These are phyloP conservation scores for Drosophila neocordata DNA, from an alignment of 1,140 invertebrate species.

Conservation along the genomic window DNA sequence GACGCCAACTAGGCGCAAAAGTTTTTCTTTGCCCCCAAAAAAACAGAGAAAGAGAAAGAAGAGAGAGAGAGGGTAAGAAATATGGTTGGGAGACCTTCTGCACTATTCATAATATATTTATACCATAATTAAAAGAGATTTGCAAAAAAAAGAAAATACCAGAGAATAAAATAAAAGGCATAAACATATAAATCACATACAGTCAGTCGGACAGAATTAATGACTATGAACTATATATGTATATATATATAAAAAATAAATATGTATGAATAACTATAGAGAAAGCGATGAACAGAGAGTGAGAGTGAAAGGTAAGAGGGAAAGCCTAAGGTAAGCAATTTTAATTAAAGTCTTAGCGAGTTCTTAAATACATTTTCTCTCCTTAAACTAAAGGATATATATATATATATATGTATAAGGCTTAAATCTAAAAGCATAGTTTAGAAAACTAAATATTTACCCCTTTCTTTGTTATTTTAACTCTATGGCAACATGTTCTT, in stretches of 20 bases:
- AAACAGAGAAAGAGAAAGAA: neutral
- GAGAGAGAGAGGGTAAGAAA: neutral
- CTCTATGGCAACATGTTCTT: too few relatives aligned
- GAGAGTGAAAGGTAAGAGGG: neutral
- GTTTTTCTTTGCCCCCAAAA: constrained; percentile 2
- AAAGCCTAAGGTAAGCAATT: constrained; percentile 3
- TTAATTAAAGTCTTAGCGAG: neutral
- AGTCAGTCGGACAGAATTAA: constrained; percentile 5
- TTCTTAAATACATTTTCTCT: neutral
- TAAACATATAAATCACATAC: constrained; percentile 10
- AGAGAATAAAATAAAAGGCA: constrained; percentile 11
- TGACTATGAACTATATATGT: constrained; percentile 6
- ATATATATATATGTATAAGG: too few relatives aligned
- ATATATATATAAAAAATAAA: neutral
- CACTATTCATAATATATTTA: constrained; percentile 57
- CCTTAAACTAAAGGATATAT: neutral
- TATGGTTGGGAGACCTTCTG: neutral
- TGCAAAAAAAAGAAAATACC: constrained; percentile 2
- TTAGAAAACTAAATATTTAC: too few relatives aligned
- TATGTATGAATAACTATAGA: neutral
- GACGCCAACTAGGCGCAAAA: constrained; percentile 50
- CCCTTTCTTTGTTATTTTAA: too few relatives aligned
- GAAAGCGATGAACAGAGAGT: neutral
- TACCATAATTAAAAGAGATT: constrained; percentile 67
- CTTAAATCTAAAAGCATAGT: too few relatives aligned